Conservation (phyloP, 2,797 vertebrate genomes). For the Tolypeutes matacus region DNA sequence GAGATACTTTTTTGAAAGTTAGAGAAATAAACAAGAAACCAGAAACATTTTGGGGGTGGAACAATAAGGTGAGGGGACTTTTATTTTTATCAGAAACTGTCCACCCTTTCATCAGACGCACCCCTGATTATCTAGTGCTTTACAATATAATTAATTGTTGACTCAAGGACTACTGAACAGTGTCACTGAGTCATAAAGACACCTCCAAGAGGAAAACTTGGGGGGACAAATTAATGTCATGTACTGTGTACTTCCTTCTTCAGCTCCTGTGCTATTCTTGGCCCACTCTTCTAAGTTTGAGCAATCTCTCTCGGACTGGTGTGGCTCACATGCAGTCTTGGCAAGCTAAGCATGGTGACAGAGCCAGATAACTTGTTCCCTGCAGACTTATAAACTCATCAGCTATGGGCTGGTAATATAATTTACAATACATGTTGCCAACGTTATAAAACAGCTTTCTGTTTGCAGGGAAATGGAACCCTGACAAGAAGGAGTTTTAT, state of each 20-base stretch:
- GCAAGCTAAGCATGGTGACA: constrained; percentile 45
- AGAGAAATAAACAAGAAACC: constrained; percentile 40
- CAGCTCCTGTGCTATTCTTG: constrained; percentile 59
- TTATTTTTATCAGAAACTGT: constrained; percentile 4
- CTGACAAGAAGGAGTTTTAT: constrained; percentile 75
- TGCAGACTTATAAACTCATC: constrained; percentile 69
- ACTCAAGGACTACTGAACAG: neutral
- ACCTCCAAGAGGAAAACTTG: neutral
- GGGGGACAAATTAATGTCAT: constrained; percentile 45
- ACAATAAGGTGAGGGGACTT: neutral
- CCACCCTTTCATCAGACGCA: neutral
- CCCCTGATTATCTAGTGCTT: neutral
- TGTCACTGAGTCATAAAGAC: constrained; percentile 32
- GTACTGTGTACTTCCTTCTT: neutral
- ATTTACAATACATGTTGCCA: constrained; percentile 75
- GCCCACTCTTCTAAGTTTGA: constrained; percentile 62
- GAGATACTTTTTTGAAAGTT: neutral
- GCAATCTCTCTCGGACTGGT: constrained; percentile 31
- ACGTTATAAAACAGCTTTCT: constrained; percentile 68
- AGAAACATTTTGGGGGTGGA: neutral
- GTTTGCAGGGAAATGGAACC: constrained; percentile 62
- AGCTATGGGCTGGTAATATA: constrained; percentile 70
- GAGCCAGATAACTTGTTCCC: constrained; percentile 73
- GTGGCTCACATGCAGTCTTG: constrained; percentile 56
- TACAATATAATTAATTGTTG: constrained; percentile 56